A percentile compares a stretch with the other conserved stretches of the same genome.
phyloP scores from a whole-genome alignment of 2,113 vertebrate species.

The Buteo buteo region DNA sequence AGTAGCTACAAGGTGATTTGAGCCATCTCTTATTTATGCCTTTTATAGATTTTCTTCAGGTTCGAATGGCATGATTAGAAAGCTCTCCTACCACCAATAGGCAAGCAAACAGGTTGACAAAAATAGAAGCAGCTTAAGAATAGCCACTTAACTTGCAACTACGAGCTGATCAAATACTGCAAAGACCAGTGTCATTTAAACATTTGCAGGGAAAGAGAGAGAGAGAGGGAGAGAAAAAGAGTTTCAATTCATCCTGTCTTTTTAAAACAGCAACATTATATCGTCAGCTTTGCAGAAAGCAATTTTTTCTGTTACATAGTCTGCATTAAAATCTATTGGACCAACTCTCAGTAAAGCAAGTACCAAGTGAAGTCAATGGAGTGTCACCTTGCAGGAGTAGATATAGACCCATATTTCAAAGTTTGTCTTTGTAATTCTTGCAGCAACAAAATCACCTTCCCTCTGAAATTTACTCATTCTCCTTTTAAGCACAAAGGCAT shows the following conservation, averaged over 20 bases:
- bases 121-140: not conserved
- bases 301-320: not conserved
- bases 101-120: not conserved
- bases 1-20: not conserved
- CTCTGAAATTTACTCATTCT: not conserved
- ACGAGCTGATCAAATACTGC: not conserved
- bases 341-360: not conserved
- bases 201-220: not conserved
- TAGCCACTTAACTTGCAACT: not conserved
- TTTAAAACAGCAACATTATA: not conserved
- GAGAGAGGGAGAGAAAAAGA: not conserved
- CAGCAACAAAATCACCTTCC: not conserved
- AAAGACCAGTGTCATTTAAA: not conserved
- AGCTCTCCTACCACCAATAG: not conserved
- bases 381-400: not conserved
- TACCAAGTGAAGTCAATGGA: not conserved
- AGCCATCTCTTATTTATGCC: not conserved
- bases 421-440: not conserved
- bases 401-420: not conserved
- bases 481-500: not conserved
- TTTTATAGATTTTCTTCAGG: not conserved
- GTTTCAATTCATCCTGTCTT: not conserved
- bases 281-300: not conserved
- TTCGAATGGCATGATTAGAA: not conserved
- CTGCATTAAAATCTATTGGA: slow-evolving; percentile 5